Evolutionary conservation across 2,888 invertebrate species (phyloP), one percentile per base, ranked within the genome.

Genomic region (Augiades crinisus): DNA sequence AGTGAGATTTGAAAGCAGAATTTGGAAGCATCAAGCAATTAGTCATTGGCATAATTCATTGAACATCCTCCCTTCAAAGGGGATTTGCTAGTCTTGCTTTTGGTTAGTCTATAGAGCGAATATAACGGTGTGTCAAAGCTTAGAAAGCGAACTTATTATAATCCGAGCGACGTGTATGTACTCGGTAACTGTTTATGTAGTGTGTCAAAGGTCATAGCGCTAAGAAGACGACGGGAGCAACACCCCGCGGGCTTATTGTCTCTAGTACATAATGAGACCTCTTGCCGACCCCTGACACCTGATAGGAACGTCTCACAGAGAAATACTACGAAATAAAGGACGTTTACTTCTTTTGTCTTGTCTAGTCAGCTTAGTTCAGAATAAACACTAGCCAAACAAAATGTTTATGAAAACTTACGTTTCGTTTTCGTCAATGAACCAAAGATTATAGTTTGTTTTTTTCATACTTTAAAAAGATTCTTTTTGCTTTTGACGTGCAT

Each of bases 261-360:
- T 68, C 60, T 64, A 71, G 68, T 60, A 70, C 69, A 63, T 78
- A 77, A 77, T 74, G 70, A 78, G 69, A 67, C 62, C 66, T 59
- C 68, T 59, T 45, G 56, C 55, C 58, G 63, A 63, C 59, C 56
- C 52, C 49, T 57, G 54, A 54, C 56, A 55, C 55, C 58, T 53
- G 51, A 43, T 47, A 55, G 44, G 34, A 24, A 14, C 34, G 43
- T 24, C 46, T 47, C 33, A 19, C 36, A 46, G 27, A 46, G 31
- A 47, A 40, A 40, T 33, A 40, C 10, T 19, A 37, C 14, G 2
- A 13, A 14, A 16, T 8, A 34, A 16, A 21, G 7, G 5, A 36
- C 17, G 5, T 34, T 17, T 36, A 37, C 5, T 37, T 6, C n/a
- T 10, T 12, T 37, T 27, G 27, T 8, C n/a, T n/a, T n/a, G 27